Base-by-base conservation (phyloP, 2,888 invertebrate species). In the Leptothorax acervorum region DNA sequence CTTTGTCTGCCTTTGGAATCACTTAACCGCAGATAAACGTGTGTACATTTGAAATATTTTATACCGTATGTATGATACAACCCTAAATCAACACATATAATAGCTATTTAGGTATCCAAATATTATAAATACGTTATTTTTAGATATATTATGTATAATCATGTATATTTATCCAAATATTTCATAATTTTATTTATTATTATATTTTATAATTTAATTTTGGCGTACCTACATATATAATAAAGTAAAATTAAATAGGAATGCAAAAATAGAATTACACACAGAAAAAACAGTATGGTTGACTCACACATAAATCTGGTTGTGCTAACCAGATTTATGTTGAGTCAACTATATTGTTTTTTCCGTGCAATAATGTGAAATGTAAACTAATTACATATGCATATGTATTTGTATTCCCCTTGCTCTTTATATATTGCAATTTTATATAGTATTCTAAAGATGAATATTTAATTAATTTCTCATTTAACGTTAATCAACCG, bases 11-110 rank as follows among this genome's bases (percentile, higher is more conserved):
- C 79, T 73, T 82, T 79, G 82, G 48, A 82, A 87, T 85, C 85
- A 57, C 71, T 42, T 63, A 73, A 28, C 66, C 66, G 23, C 76
- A 83, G 84, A 87, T 85, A 78, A 88, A 88, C 83, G 74, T 55
- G 42, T 81, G 78, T 79, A 86, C 63, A 73, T 74, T 45, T 48
- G 8, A 60, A 74, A 42, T n/a, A 60, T 62, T 75, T 35, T 62
- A 75, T 63, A 63, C 2, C 31, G 5, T 23, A 9, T 15, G 3
- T 23, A 4, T 57, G 8, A 31, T 62, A 23, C 4, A 51, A 75
- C 48, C 9, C 3, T 75, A 75, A 74, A 48, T 5, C 35, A 31
- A 2, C 15, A 23, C 31, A 23, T n/a, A 28, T 62, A 48, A 42
- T 57, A 2, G 23, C 11, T 28, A 55, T 39, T 55, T 55, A 23